Evolutionary conservation across 2,113 vertebrate species (phyloP).

Genomic region (Thalassoma bifasciatum): DNA sequence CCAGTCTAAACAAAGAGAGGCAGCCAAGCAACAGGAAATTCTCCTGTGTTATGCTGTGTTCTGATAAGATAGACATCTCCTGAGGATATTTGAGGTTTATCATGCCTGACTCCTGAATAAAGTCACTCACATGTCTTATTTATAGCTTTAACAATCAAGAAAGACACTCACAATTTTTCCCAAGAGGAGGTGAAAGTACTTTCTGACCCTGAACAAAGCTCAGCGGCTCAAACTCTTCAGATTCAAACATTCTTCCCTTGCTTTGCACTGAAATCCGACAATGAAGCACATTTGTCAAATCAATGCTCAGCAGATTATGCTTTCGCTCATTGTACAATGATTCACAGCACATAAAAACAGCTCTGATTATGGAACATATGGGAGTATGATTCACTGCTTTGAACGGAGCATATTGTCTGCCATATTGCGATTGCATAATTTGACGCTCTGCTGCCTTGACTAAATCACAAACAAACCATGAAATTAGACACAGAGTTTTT

Average conservation of each 20-base stretch:
- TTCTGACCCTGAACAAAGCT: not conserved
- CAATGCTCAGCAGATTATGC: slow-evolving; percentile 47
- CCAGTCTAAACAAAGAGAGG: slow-evolving; percentile 72
- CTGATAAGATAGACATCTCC: slow-evolving; percentile 67
- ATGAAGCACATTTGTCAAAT: slow-evolving; percentile 50
- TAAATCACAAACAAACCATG: slow-evolving; percentile 73
- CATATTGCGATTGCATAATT: slow-evolving; percentile 74
- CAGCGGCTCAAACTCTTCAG: slow-evolving; percentile 12
- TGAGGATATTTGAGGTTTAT: slow-evolving; percentile 39
- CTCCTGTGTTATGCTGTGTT: slow-evolving; percentile 50
- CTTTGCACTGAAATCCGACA: slow-evolving; percentile 29
- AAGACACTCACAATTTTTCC: not conserved
- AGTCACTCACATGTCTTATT: slow-evolving; percentile 22
- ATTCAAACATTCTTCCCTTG: not conserved
- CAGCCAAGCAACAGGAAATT: slow-evolving; percentile 65
- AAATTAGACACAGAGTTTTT: slow-evolving; percentile 62
- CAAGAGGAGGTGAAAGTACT: slow-evolving; percentile 13
- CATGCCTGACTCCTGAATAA: slow-evolving; percentile 14
- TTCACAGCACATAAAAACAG: slow-evolving; percentile 57
- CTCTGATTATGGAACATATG: slow-evolving; percentile 67
- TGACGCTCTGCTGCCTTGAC: slow-evolving; percentile 63
- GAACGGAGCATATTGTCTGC: slow-evolving; percentile 68
- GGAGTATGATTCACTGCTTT: slow-evolving; percentile 53
- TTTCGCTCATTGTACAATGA: slow-evolving; percentile 55
- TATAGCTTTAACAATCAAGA: slow-evolving; percentile 5